Conservation (phyloP, 2,797 vertebrate species). For the Taeniopygia guttata region DNA sequence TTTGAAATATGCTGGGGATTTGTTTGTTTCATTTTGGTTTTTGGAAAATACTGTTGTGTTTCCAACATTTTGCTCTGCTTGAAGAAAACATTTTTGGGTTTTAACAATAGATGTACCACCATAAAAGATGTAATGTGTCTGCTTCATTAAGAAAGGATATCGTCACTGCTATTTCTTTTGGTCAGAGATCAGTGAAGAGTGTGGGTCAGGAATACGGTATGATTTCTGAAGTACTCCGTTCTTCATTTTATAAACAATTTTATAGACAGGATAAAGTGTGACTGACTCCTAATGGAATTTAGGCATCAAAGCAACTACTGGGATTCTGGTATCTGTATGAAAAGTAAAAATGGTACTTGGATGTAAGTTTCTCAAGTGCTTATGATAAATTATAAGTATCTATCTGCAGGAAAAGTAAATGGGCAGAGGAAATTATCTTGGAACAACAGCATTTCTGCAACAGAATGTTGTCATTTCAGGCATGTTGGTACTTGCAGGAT, state of each 20-base stretch:
- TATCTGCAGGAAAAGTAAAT: neutral
- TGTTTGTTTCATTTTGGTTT: accelerated
- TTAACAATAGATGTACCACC: neutral
- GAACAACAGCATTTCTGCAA: neutral
- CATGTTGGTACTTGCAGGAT: neutral
- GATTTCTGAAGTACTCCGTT: neutral
- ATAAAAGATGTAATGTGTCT: neutral
- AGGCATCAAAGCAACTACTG: neutral
- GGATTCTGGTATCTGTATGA: neutral
- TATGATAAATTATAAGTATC: neutral
- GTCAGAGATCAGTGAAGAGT: neutral
- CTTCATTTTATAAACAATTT: neutral
- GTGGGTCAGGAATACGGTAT: neutral
- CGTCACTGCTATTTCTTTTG: neutral
- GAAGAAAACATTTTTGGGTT: neutral
- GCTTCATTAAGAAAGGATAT: neutral
- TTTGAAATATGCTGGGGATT: neutral
- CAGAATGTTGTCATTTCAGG: neutral
- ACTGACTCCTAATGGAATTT: neutral
- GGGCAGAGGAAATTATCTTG: neutral
- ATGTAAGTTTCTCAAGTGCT: neutral
- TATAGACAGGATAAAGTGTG: neutral
- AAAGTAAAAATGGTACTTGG: neutral
- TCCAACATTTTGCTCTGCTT: neutral
- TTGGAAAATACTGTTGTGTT: neutral